A percentile compares a stretch with the other conserved stretches of the same genome.
These are phyloP conservation scores for Slavum lentiscoides DNA, from an alignment of 2,888 invertebrate genomes.

Conservation along the genomic window DNA sequence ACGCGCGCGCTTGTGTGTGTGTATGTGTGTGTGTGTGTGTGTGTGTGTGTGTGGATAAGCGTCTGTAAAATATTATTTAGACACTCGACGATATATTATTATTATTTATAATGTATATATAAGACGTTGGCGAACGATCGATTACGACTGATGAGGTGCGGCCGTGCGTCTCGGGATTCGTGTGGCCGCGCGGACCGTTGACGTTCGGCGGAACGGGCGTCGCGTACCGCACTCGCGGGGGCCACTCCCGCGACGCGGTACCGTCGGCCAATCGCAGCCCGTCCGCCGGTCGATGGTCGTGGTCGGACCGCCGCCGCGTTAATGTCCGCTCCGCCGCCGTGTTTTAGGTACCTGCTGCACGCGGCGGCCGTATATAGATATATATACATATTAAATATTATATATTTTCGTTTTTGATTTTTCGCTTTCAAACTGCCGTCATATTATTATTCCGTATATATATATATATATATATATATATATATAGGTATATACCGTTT, in stretches of 20 bases:
- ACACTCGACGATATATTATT: neutral
- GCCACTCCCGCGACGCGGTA: slow-evolving; percentile 23
- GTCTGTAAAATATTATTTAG: neutral
- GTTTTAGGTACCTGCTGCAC: too few species aligned
- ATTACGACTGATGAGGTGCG: slow-evolving; percentile 51
- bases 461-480: too few species aligned
- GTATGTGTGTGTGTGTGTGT: neutral
- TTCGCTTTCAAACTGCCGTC: too few species aligned
- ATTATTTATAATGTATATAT: slow-evolving; percentile 1
- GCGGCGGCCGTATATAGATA: too few species aligned
- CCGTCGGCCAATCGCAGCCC: slow-evolving; percentile 23
- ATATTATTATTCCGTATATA: too few species aligned
- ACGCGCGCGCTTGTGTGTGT: neutral
- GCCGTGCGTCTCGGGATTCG: slow-evolving; percentile 23
- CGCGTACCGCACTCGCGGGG: neutral
- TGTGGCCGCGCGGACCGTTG: neutral
- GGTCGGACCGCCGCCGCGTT: slow-evolving; percentile 1
- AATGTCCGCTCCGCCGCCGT: neutral
- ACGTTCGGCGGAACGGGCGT: slow-evolving; percentile 34
- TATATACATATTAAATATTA: too few species aligned
- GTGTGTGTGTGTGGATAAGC: neutral
- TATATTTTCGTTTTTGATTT: too few species aligned
- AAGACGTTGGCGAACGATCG: slow-evolving; percentile 24
- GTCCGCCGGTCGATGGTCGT: slow-evolving; percentile 10
- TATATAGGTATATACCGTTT: too few species aligned